Evolutionary conservation across 2,113 vertebrate genomes (phyloP), one percentile per base, ranked within the genome.

Genomic region (Phylloscopus trochiloides): DNA sequence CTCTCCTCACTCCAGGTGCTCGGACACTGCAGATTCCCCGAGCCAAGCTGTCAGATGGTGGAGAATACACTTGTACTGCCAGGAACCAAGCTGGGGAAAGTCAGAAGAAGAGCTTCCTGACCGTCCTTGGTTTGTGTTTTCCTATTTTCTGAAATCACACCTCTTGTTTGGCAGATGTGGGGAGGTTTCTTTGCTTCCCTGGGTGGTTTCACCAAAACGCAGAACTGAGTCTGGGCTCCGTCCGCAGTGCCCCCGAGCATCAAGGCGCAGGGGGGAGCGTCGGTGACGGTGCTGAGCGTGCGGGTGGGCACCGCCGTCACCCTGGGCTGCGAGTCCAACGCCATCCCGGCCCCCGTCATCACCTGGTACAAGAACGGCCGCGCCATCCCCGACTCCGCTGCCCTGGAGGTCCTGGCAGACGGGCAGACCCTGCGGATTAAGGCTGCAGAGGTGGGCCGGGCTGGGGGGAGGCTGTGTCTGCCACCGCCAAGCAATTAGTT

Each of bases 281-380:
- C 98, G 26, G 96, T 98, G 25, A 97, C 98, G 5, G 97, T 97
- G 87, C 95, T 99, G 80, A 99, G 97, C 2, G 98, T 99, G 48
- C 98, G 98, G 8, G 97, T 98, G 61, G 99, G 98, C 14, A 96
- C 96, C 58, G 95, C 98, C 0, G 98, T 98, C 42, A 98, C 90
- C 2, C 78, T 99, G 90, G 98, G 98, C 80, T 99, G 99, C 17
- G 98, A 99, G 88, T 99, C 99, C 17, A 99, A 99, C 3, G 99
- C 99, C 36, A 98, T 99, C 21, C 99, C 99, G 9, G 98, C 99
- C 61, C 99, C 99, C 1, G 97, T 98, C 81, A 93, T 99, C 98
- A 98, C 98, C 87, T 99, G 99, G 99, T 99, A 99, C 97, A 99
- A 99, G 98, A 99, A 99, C 42, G 98, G 99, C 61, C 97, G 94